A percentile compares a stretch with the other conserved stretches of the same genome.
phyloP scores from a whole-genome alignment of 2,888 invertebrate species.

The Harmothoe impar region DNA sequence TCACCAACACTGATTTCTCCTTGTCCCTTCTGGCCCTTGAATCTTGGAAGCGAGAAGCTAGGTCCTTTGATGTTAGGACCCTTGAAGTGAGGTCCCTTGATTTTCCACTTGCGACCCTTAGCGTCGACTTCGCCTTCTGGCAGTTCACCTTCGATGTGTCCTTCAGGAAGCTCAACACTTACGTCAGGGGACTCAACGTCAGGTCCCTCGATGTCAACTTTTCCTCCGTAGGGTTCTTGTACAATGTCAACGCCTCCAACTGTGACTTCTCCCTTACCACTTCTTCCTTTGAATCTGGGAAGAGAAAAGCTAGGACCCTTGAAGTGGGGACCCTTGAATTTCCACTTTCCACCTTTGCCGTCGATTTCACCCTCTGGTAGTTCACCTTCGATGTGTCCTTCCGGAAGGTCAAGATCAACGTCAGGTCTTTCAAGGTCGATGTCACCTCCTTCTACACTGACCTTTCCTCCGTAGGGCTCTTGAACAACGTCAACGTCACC shows the following conservation, averaged over 20 bases:
- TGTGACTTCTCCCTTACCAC: slow-evolving; percentile 40
- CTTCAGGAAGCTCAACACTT: slow-evolving; percentile 36
- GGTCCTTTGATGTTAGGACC: slow-evolving; percentile 49
- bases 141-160: slow-evolving; percentile 40
- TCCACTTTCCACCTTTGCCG: slow-evolving; percentile 13
- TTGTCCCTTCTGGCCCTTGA: neutral
- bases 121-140: slow-evolving; percentile 9
- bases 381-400: neutral
- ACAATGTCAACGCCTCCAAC: slow-evolving; percentile 51
- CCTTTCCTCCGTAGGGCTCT: slow-evolving; percentile 48
- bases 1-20: slow-evolving; percentile 57
- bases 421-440: slow-evolving; percentile 14
- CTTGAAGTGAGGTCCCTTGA: slow-evolving; percentile 36
- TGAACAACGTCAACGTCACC: slow-evolving; percentile 54
- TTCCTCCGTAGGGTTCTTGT: slow-evolving; percentile 46
- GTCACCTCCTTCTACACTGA: neutral
- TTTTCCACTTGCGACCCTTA: slow-evolving; percentile 46
- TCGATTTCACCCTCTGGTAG: slow-evolving; percentile 32
- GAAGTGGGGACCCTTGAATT: slow-evolving; percentile 32
- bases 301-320: slow-evolving; percentile 48
- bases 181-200: slow-evolving; percentile 33
- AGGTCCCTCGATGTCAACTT: slow-evolving; percentile 49
- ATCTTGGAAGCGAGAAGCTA: slow-evolving; percentile 44
- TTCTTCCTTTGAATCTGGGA: slow-evolving; percentile 37
- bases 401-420: neutral